Base-by-base conservation (phyloP, 2,113 vertebrate genomes). In the Pipa parva region DNA sequence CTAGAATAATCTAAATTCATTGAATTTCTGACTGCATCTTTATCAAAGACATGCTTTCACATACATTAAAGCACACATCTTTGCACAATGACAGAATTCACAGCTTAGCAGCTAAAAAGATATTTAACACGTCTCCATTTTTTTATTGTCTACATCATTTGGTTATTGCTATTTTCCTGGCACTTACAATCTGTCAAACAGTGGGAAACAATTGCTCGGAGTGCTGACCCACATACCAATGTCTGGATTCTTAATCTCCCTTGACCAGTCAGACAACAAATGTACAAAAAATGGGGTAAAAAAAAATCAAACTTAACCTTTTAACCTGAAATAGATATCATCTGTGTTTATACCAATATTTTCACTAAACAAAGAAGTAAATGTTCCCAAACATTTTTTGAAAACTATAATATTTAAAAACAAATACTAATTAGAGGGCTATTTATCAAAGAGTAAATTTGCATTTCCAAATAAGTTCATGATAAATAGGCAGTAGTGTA, bases 131-230 rank as follows among this genome's bases (percentile, higher is more conserved):
- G 59, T 51, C 64, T 59, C 22, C 55, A 67, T 67, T 67, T 67
- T 54, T 67, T 68, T 18, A 37, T 46, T 68, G 45, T 59, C 56
- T 59, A 68, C 56, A 68, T 68, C 65, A 68, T 48, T 68, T 68
- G 65, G 59, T 59, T 68, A 68, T 68, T 68, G 57, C 56, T 60
- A 51, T 68, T 68, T 68, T 59, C 49, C 65, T 68, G 65, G 65
- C 65, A 68, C 46, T 36, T 68, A 68, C 65, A 68, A 68, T 68
- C 65, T 68, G 65, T 68, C 65, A 68, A 68, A 68, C 65, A 68
- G 56, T 68, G 29, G 65, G 65, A 68, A 68, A 68, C 56, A 60
- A 68, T 60, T 68, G 65, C 65, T 59, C 59, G 65, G 29, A 68
- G 65, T 48, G 59, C 46, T 68, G 56, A 68, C 57, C 65, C 65